Conservation (phyloP, 1,140 invertebrate genomes). For the Piezodorus guildinii region DNA sequence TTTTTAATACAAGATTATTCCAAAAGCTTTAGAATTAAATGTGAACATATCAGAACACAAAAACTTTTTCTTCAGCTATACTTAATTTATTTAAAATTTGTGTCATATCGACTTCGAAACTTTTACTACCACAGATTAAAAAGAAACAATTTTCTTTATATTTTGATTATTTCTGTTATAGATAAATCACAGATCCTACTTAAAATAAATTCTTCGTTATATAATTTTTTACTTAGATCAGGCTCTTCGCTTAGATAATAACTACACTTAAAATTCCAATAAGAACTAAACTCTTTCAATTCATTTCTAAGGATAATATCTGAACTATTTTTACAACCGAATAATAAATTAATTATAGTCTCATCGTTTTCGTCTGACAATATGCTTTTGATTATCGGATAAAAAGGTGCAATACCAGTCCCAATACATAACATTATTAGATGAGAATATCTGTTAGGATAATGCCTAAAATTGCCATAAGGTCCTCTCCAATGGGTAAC, state of each 20-base stretch:
- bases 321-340: constrained; percentile 40
- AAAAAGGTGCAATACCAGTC: constrained; percentile 55
- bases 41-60: too few relatives aligned
- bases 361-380: constrained; percentile 50
- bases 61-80: too few relatives aligned
- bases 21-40: too few relatives aligned
- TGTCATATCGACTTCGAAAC: too few relatives aligned
- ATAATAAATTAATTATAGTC: constrained; percentile 43
- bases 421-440: constrained; percentile 54
- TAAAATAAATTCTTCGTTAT: constrained; percentile 28
- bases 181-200: constrained; percentile 27
- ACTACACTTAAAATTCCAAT: constrained; percentile 54
- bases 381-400: constrained; percentile 44
- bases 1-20: too few relatives aligned
- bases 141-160: constrained; percentile 28
- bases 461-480: constrained; percentile 44
- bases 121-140: constrained; percentile 35
- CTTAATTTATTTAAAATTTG: too few relatives aligned
- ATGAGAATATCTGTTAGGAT: constrained; percentile 36
- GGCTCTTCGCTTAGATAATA: constrained; percentile 41
- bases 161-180: constrained; percentile 26
- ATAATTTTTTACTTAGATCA: constrained; percentile 26
- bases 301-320: constrained; percentile 45
- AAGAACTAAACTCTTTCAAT: constrained; percentile 40
- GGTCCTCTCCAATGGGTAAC: constrained; percentile 50